Conservation (phyloP, 2,113 vertebrate species). For the Amphilophus citrinellus region DNA sequence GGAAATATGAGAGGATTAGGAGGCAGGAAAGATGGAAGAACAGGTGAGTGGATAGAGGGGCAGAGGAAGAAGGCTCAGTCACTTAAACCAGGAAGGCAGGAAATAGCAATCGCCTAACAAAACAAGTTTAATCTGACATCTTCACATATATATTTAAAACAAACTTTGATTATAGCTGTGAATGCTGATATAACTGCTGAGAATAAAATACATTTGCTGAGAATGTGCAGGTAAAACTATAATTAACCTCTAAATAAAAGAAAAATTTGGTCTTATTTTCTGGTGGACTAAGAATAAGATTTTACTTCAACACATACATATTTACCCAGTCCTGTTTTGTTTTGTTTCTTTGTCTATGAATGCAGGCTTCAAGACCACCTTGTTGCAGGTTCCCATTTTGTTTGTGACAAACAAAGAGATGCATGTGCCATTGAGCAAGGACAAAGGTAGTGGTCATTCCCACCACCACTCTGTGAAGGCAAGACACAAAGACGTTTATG, state of each 20-base stretch:
- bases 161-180: background rate
- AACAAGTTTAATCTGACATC: too few species aligned
- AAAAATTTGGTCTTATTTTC: background rate
- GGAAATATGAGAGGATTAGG: background rate
- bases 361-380: background rate
- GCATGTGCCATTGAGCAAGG: background rate
- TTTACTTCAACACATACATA: background rate
- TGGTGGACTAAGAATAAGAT: too few species aligned
- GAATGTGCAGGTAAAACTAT: background rate
- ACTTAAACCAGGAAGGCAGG: background rate
- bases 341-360: background rate
- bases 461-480: too few species aligned
- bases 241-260: background rate
- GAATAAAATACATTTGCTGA: background rate
- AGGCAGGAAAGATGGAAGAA: background rate
- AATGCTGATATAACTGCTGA: background rate
- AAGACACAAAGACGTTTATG: too few species aligned
- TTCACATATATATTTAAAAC: too few species aligned
- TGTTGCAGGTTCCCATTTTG: background rate
- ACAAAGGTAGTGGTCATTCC: background rate
- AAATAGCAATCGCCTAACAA: background rate
- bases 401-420: rapidly evolving
- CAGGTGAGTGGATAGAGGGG: background rate
- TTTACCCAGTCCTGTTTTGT: background rate
- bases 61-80: background rate